Conservation (phyloP, 2,888 invertebrate species). For the Troides oblongomaculatus region DNA sequence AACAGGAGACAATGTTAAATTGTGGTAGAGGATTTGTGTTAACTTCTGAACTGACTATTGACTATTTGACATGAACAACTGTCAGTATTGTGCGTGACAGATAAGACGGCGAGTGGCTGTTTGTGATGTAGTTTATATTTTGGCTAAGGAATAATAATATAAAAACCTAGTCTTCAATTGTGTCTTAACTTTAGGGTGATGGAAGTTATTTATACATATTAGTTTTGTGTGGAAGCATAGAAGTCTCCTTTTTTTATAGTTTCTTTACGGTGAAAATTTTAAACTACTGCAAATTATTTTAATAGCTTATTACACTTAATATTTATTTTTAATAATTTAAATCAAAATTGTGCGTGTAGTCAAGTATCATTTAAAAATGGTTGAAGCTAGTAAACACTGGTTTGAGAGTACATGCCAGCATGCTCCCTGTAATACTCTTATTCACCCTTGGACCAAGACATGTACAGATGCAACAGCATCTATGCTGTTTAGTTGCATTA, state of each 20-base stretch:
- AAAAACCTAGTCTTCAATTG: not conserved
- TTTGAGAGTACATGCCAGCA: constrained; percentile 66
- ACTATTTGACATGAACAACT: constrained; percentile 1
- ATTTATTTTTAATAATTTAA: not conserved
- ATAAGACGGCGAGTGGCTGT: not conserved
- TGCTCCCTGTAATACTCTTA: constrained; percentile 61
- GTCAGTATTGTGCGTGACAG: constrained; percentile 10
- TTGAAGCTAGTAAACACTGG: constrained; percentile 74
- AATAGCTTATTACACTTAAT: not conserved
- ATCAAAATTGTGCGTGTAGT: constrained; percentile 1
- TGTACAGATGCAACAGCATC: constrained; percentile 65
- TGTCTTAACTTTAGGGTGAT: not conserved
- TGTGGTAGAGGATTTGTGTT: not conserved
- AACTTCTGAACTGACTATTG: constrained; percentile 13
- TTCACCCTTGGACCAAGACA: constrained; percentile 73
- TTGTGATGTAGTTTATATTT: not conserved
- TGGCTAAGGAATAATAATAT: not conserved
- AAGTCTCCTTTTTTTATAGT: not conserved
- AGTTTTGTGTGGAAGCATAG: not conserved
- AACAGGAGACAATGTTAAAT: not conserved
- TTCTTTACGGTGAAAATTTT: not conserved
- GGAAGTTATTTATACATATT: not conserved
- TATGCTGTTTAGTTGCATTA: constrained; percentile 68
- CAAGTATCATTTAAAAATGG: constrained; percentile 53
- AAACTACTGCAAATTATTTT: not conserved